These are phyloP conservation scores for Acleris emargana DNA, from an alignment of 2,888 invertebrate species.

Conservation along the genomic window DNA sequence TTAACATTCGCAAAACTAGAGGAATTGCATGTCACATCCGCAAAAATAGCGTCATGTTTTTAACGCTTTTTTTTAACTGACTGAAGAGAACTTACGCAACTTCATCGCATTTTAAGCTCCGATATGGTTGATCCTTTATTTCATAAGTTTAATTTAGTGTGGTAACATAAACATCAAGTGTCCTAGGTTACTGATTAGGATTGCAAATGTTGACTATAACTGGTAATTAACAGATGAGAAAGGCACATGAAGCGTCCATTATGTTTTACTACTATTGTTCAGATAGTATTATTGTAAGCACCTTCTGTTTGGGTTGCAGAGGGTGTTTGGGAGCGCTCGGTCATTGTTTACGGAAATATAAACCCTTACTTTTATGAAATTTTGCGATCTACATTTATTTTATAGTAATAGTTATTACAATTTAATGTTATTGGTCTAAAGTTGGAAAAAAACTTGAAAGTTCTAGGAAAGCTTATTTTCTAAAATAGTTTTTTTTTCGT, in stretches of 20 bases:
- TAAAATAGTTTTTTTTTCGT: neutral
- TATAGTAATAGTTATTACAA: too few relatives aligned
- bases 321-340: conserved; percentile 6
- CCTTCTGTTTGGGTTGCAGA: neutral
- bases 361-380: neutral
- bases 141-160: too few relatives aligned
- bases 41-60: too few relatives aligned
- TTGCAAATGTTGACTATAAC: conserved; percentile 7
- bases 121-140: too few relatives aligned
- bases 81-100: too few relatives aligned
- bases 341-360: conserved; percentile 10
- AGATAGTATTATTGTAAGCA: conserved; percentile 5
- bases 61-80: too few relatives aligned
- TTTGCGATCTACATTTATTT: too few relatives aligned
- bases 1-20: too few relatives aligned
- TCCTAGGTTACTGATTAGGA: neutral
- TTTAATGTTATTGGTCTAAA: too few relatives aligned
- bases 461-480: neutral
- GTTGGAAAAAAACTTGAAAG: too few relatives aligned
- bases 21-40: too few relatives aligned
- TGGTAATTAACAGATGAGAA: conserved; percentile 8
- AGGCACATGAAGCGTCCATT: conserved; percentile 13
- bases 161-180: neutral
- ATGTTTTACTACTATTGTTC: conserved; percentile 22
- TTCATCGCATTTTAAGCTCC: too few relatives aligned